Evolutionary conservation across 2,113 vertebrate genomes (phyloP).

Genomic region (Barnardius zonarius): DNA sequence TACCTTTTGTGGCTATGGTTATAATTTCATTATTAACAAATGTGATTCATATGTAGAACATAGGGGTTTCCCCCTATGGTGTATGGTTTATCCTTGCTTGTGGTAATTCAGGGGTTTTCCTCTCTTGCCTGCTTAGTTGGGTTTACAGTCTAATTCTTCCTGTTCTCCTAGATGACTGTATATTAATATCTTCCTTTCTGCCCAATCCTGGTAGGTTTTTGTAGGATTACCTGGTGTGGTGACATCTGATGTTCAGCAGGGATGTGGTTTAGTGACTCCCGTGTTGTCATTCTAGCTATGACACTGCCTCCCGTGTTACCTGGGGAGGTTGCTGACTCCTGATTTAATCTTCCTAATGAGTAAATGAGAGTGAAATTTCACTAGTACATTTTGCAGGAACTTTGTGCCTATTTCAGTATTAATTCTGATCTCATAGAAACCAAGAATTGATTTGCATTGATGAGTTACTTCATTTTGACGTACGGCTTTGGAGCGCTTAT

Average conservation of each 20-base stretch:
- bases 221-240: neutral
- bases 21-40: conserved; percentile 38
- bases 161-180: neutral
- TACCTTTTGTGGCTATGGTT: conserved; percentile 28
- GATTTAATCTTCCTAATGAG: neutral
- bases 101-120: conserved; percentile 35
- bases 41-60: conserved; percentile 15
- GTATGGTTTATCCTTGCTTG: conserved; percentile 7
- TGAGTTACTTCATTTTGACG: neutral
- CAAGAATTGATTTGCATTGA: conserved; percentile 30
- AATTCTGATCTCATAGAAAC: conserved; percentile 35
- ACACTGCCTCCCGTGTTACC: neutral
- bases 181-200: conserved; percentile 26
- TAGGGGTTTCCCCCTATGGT: conserved; percentile 26
- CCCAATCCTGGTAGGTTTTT: neutral
- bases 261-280: conserved; percentile 30
- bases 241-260: neutral
- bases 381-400: neutral
- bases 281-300: conserved; percentile 46
- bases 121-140: neutral
- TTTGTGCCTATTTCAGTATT: neutral
- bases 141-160: neutral
- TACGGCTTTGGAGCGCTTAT: neutral
- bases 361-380: conserved; percentile 41
- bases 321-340: conserved; percentile 37